Conservation (phyloP, 2,888 invertebrate species). For the Nomada hirtipes region DNA sequence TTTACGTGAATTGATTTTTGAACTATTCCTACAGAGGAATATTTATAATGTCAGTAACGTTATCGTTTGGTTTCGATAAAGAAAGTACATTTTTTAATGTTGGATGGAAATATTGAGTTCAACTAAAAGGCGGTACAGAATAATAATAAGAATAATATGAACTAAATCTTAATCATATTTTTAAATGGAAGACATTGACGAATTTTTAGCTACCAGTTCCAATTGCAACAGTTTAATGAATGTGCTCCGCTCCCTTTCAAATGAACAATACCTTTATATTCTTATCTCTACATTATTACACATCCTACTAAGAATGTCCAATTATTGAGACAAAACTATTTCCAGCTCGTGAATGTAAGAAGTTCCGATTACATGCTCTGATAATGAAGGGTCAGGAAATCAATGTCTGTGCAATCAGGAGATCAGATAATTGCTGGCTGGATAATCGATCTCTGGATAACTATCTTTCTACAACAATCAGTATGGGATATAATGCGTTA, state of each 20-base stretch:
- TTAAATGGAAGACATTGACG: too few relatives aligned
- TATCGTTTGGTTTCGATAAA: too few relatives aligned
- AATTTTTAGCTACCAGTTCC: too few relatives aligned
- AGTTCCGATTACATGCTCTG: slow-evolving; percentile 35
- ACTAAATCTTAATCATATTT: too few relatives aligned
- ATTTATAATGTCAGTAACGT: too few relatives aligned
- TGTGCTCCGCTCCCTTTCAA: background rate
- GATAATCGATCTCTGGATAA: slow-evolving; percentile 20
- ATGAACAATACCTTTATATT: background rate
- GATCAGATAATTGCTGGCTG: slow-evolving; percentile 24
- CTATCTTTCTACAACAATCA: background rate
- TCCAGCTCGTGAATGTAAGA: background rate
- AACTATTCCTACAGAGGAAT: too few relatives aligned
- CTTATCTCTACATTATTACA: background rate
- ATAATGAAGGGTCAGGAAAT: slow-evolving; percentile 22
- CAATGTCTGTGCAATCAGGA: slow-evolving; percentile 12
- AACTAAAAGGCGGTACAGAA: too few relatives aligned
- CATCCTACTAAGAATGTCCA: background rate
- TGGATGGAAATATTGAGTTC: too few relatives aligned
- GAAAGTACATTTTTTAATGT: too few relatives aligned
- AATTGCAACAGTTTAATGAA: too few relatives aligned
- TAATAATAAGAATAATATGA: too few relatives aligned
- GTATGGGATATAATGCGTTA: background rate
- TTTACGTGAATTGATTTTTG: too few relatives aligned
- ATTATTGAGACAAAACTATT: slow-evolving; percentile 2